Conservation (phyloP, 2,888 invertebrate genomes). For the Zygothrica quintamaculata region DNA sequence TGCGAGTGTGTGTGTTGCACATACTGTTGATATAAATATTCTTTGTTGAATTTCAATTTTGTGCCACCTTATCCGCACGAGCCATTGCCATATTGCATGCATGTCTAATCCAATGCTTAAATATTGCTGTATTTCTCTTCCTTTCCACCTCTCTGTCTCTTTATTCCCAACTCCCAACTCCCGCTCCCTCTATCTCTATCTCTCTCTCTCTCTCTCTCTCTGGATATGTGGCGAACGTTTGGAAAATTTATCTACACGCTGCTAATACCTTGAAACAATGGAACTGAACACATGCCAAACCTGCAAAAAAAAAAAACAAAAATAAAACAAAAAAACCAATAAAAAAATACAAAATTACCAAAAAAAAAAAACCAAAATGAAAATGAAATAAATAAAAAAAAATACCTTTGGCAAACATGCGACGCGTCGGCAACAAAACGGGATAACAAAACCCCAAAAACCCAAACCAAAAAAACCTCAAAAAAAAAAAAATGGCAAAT, state of each 20-base stretch:
- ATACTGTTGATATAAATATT: slow-evolving; percentile 40
- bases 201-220: slow-evolving; percentile 10
- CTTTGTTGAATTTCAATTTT: slow-evolving; percentile 53
- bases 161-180: slow-evolving; percentile 73
- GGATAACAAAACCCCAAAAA: slow-evolving; percentile 43
- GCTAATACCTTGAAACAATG: slow-evolving; percentile 78
- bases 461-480: slow-evolving; percentile 26
- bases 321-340: slow-evolving; percentile 23
- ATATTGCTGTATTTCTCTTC: slow-evolving; percentile 58
- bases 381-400: too few relatives aligned
- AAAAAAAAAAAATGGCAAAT: slow-evolving; percentile 31
- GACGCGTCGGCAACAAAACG: slow-evolving; percentile 33
- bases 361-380: slow-evolving; percentile 43
- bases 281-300: slow-evolving; percentile 48
- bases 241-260: slow-evolving; percentile 69
- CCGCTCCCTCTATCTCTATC: slow-evolving; percentile 46
- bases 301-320: not conserved
- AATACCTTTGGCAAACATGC: slow-evolving; percentile 32
- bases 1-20: slow-evolving; percentile 7
- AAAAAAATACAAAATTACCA: slow-evolving; percentile 27
- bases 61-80: slow-evolving; percentile 34
- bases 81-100: slow-evolving; percentile 56
- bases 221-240: slow-evolving; percentile 25
- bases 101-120: slow-evolving; percentile 76
- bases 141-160: slow-evolving; percentile 7